Conservation (phyloP, 2,888 invertebrate genomes). For the Lamellibrachia columna region DNA sequence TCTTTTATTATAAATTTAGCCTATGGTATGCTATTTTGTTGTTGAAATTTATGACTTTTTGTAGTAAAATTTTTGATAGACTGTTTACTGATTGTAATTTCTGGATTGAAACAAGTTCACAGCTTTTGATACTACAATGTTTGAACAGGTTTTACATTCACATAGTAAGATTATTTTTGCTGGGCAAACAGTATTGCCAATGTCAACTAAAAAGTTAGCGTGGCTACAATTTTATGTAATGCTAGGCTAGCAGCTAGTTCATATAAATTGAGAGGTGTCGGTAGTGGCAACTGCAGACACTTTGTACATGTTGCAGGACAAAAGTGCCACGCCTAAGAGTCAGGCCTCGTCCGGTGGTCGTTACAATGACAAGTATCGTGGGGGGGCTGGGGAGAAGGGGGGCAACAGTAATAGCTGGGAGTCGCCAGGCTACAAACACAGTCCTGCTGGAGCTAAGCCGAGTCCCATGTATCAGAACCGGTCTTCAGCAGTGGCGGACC, state of each 20-base stretch:
- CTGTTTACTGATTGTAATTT: neutral
- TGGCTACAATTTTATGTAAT: neutral
- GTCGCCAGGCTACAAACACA: conserved; percentile 4
- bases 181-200: no score
- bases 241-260: neutral
- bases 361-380: neutral
- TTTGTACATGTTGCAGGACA: neutral
- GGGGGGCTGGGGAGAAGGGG: neutral
- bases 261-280: neutral
- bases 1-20: neutral
- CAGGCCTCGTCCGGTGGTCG: neutral
- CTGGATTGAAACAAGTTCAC: neutral
- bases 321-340: conserved; percentile 10
- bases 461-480: neutral
- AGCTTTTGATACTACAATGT: neutral
- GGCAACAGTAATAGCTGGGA: neutral
- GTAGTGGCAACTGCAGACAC: neutral
- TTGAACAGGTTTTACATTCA: neutral
- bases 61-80: neutral
- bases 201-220: neutral
- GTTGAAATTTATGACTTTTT: neutral
- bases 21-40: neutral
- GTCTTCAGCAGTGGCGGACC: neutral
- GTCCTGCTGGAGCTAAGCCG: neutral
- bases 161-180: neutral